A percentile compares a stretch with the other conserved stretches of the same genome.
phyloP scores from a whole-genome alignment of 2,113 vertebrate genomes.

The Rhineura floridana region DNA sequence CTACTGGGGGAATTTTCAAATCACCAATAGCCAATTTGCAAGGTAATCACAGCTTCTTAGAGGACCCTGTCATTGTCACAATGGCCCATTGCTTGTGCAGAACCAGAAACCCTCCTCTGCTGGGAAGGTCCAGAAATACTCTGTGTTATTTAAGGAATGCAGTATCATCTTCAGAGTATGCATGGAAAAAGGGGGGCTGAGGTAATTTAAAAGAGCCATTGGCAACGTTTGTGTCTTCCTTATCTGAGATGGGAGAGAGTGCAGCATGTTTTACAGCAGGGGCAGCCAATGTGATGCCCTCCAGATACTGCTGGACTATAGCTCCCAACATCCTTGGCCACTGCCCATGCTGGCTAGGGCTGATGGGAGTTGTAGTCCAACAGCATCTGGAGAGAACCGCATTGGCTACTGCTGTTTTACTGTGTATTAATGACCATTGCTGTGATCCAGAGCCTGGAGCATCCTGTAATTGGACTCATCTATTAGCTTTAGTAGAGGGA shows the following conservation, averaged over 20 bases:
- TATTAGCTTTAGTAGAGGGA: background rate
- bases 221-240: background rate
- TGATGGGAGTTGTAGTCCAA: too few species aligned
- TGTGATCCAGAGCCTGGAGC: background rate
- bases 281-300: too few species aligned
- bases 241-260: background rate
- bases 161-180: background rate
- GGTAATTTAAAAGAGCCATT: background rate
- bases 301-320: too few species aligned
- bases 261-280: background rate
- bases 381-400: too few species aligned
- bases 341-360: too few species aligned
- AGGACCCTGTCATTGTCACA: background rate
- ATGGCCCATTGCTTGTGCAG: too few species aligned
- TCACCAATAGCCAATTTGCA: constrained; percentile 89
- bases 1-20: constrained; percentile 89
- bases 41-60: constrained; percentile 78
- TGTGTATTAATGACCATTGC: background rate
- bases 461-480: too few species aligned
- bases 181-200: background rate
- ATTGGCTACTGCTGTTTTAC: too few species aligned
- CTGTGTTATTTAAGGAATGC: background rate
- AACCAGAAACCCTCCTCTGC: background rate
- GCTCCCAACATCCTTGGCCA: too few species aligned
- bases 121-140: background rate